Evolutionary conservation across 1,140 invertebrate species (phyloP).

Genomic region (Steinernema feltiae): DNA sequence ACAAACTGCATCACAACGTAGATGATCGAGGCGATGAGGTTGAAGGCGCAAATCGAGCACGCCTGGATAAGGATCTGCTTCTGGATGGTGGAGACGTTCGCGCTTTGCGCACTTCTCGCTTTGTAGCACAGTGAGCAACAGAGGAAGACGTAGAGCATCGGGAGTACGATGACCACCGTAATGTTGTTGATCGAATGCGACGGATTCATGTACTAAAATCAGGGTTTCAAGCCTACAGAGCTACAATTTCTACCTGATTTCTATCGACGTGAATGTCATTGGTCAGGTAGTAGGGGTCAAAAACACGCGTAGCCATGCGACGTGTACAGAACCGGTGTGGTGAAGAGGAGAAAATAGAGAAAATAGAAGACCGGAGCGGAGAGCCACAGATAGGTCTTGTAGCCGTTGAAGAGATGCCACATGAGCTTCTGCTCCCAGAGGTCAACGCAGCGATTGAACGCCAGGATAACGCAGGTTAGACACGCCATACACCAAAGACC

Average conservation of each 20-base stretch:
- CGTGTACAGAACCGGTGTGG: background rate
- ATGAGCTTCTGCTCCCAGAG: conserved; percentile 15
- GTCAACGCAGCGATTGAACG: conserved; percentile 28
- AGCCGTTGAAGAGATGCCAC: conserved; percentile 26
- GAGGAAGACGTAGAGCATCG: background rate
- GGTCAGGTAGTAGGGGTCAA: background rate
- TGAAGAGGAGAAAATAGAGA: background rate
- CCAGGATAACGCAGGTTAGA: conserved; percentile 21
- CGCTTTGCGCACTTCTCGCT: background rate
- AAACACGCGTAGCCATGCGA: background rate
- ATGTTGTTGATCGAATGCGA: background rate
- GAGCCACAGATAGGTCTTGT: conserved; percentile 32
- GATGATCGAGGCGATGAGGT: background rate
- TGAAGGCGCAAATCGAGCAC: background rate
- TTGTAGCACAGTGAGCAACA: background rate
- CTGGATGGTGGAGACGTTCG: background rate
- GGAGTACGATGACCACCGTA: background rate
- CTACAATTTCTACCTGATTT: background rate
- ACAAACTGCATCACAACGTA: background rate
- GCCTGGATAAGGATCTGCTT: background rate
- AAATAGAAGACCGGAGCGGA: conserved; percentile 24
- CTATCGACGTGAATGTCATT: background rate
- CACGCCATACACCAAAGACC: conserved; percentile 19
- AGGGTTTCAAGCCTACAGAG: background rate
- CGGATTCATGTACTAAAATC: background rate